Evolutionary conservation across 2,797 vertebrate species (phyloP), one percentile per base, ranked within the genome.

Genomic region (Tokudaia muenninki): DNA sequence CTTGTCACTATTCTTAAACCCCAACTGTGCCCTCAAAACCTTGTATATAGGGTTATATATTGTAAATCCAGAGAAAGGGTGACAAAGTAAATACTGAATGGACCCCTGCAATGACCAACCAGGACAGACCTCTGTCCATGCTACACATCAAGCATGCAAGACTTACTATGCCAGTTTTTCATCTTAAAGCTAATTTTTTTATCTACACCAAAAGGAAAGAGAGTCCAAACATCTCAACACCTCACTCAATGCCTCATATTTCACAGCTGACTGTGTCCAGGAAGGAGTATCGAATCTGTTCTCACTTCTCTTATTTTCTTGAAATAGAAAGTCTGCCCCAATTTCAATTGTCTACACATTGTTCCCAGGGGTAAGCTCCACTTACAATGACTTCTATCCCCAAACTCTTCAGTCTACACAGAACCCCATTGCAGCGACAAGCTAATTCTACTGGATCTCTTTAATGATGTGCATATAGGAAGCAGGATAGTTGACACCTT

Each of bases 211-310:
- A 75, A 37, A 61, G 74, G 59, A 34, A 61, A 61, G 31, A 65
- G 3, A 21, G 11, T 90, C 77, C 80, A 75, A 90, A 82, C 78
- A 81, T 87, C 72, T 86, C 41, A 90, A 80, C 2, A 14, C n/a
- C 29, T 61, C 29, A 19, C 61, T 41, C 26, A 92, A 82, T 29
- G 59, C 75, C 91, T 10, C 0, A 4, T 26, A 50, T 19, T 4
- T 2, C 41, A 50, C 24, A 86, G 47, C 47, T 77, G 72, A 11
- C 79, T 61, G 29, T 83, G 67, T 59, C 13, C 9, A 81, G 80
- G 1, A 50, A 67, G 80, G 17, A 90, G 37, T 84, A 11, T 78
- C 91, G 70, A 97, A 95, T 86, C 24, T 77, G 72, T 92, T 91
- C 82, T 92, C 72, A 6, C 34, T 88, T 90, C 22, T 87, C 47